These are phyloP conservation scores for Sitobion miscanthi DNA, from an alignment of 1,140 invertebrate species.

Conservation along the genomic window DNA sequence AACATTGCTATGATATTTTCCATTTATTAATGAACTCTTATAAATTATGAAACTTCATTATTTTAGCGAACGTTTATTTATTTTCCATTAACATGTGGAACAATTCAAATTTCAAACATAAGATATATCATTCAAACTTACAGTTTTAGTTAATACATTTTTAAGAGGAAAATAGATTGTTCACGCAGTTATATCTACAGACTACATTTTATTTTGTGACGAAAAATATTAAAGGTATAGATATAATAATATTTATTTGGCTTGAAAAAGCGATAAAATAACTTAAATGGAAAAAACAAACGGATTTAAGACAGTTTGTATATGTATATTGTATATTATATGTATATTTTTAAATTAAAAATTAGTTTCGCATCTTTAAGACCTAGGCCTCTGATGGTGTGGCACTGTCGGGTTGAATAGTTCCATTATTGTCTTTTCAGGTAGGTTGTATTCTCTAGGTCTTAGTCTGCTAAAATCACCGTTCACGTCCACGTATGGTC, in stretches of 20 bases:
- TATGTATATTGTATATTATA: constrained; percentile 29
- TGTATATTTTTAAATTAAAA: constrained; percentile 29
- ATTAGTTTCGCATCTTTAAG: constrained; percentile 15
- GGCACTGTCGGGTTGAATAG: constrained; percentile 41
- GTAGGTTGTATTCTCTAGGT: constrained; percentile 37
- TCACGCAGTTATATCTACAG: constrained; percentile 17
- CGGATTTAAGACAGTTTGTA: constrained; percentile 31
- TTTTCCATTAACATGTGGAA: constrained; percentile 26
- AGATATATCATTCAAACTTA: neutral
- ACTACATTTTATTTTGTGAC: constrained; percentile 44
- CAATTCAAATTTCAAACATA: constrained; percentile 25
- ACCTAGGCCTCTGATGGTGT: constrained; percentile 43
- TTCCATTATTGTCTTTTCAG: constrained; percentile 50
- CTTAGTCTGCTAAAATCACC: constrained; percentile 30
- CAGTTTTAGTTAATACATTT: neutral
- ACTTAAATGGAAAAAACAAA: constrained; percentile 16
- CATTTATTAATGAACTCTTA: neutral
- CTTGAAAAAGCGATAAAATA: constrained; percentile 30
- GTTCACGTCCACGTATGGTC: constrained; percentile 2
- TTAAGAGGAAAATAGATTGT: constrained; percentile 38
- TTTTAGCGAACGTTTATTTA: constrained; percentile 42
- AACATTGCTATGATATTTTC: neutral
- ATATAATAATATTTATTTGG: constrained; percentile 16
- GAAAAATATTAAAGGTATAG: neutral
- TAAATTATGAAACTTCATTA: constrained; percentile 13